phyloP scores from a whole-genome alignment of 2,888 invertebrate genomes.

The Xestobium rufovillosum region DNA sequence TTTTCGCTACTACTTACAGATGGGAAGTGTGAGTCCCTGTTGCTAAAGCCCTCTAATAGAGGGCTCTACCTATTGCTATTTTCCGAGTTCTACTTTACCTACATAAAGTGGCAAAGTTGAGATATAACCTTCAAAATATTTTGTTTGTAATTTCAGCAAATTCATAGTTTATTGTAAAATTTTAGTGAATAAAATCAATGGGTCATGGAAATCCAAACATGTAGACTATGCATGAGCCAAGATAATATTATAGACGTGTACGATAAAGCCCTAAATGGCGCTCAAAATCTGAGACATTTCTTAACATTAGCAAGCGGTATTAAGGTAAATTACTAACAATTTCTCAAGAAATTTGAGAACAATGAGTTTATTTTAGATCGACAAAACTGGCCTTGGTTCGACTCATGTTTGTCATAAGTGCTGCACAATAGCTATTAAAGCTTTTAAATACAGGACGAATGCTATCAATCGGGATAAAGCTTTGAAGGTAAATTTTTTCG shows the following conservation, averaged over 20 bases:
- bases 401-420: slow-evolving; percentile 30
- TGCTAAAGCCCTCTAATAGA: no score
- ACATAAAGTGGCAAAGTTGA: no score
- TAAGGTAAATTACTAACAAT: neutral
- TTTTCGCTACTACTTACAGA: no score
- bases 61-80: no score
- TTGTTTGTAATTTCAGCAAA: neutral
- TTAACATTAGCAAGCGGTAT: neutral
- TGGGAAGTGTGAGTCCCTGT: no score
- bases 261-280: neutral
- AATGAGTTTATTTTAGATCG: slow-evolving; percentile 28
- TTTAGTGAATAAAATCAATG: slow-evolving; percentile 1
- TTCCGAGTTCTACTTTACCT: no score
- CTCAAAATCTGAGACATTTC: neutral
- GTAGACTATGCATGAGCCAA: slow-evolving; percentile 1
- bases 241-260: neutral
- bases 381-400: slow-evolving; percentile 25
- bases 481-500: slow-evolving; percentile 30
- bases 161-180: neutral
- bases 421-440: slow-evolving; percentile 27
- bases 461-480: slow-evolving; percentile 26
- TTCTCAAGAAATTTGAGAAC: slow-evolving; percentile 2
- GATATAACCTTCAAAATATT: no score
- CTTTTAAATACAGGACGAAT: slow-evolving; percentile 29
- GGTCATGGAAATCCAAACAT: neutral